phyloP scores from a whole-genome alignment of 1,140 invertebrate species.

The Caligus rogercresseyi region DNA sequence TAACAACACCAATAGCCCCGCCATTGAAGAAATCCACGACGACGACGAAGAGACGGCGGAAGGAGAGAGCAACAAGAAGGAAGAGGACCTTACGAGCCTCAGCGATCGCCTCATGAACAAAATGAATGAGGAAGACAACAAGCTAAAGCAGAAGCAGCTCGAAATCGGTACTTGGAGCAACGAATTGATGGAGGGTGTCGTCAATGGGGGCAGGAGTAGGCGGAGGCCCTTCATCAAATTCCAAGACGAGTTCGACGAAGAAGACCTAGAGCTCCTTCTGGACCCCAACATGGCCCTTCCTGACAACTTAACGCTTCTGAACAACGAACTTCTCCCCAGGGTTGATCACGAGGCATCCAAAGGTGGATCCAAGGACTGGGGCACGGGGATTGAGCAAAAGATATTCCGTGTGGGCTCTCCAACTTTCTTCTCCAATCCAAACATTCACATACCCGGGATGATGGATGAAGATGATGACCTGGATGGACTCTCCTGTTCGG shows the following conservation, averaged over 20 bases:
- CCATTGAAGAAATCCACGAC: slow-evolving; percentile 21
- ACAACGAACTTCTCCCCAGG: slow-evolving; percentile 22
- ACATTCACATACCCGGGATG: slow-evolving; percentile 25
- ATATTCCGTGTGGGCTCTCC: slow-evolving; percentile 24
- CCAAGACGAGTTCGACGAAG: slow-evolving; percentile 24
- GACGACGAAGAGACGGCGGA: slow-evolving; percentile 25
- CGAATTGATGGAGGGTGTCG: slow-evolving; percentile 46
- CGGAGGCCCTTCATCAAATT: not conserved
- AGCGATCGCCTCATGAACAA: slow-evolving; percentile 23
- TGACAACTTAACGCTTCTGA: slow-evolving; percentile 29
- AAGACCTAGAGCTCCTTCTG: slow-evolving; percentile 27
- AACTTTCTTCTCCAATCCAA: slow-evolving; percentile 24
- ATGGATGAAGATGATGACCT: slow-evolving; percentile 25
- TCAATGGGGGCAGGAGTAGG: not conserved
- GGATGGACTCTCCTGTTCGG: slow-evolving; percentile 26
- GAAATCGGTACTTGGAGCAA: slow-evolving; percentile 82
- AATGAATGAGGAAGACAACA: slow-evolving; percentile 27
- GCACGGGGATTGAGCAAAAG: slow-evolving; percentile 26
- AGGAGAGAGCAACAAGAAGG: slow-evolving; percentile 27
- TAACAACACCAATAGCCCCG: slow-evolving; percentile 23
- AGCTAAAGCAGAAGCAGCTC: slow-evolving; percentile 36
- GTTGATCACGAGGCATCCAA: slow-evolving; percentile 23
- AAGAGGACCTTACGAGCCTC: slow-evolving; percentile 25
- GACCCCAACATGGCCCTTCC: slow-evolving; percentile 30
- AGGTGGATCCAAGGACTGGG: slow-evolving; percentile 25